phyloP scores from a whole-genome alignment of 2,888 invertebrate genomes.

The Tetrapedia diversipes region DNA sequence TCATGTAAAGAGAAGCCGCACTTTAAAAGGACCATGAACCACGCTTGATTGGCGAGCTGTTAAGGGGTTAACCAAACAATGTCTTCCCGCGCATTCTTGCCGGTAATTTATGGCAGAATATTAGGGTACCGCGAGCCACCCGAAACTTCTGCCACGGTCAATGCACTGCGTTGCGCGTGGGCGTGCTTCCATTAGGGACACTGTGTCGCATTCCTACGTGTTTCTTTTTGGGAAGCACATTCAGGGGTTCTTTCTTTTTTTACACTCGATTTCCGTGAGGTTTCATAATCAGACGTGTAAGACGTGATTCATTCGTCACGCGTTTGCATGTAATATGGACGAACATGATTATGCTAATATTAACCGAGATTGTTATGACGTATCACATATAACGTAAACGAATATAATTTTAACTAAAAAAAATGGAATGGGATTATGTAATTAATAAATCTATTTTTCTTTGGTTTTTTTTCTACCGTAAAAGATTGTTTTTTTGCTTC shows the following conservation, averaged over 20 bases:
- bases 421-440: too few species aligned
- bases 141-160: constrained; percentile 56
- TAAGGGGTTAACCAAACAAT: constrained; percentile 52
- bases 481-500: too few species aligned
- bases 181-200: constrained; percentile 56
- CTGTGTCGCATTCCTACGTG: constrained; percentile 45
- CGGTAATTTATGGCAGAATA: constrained; percentile 63
- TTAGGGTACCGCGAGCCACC: constrained; percentile 53
- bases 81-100: constrained; percentile 48
- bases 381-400: too few species aligned
- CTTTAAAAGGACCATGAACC: constrained; percentile 16
- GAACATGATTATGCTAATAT: not conserved
- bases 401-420: not conserved
- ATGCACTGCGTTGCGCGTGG: constrained; percentile 55
- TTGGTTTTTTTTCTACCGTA: too few species aligned
- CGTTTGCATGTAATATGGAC: not conserved
- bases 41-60: constrained; percentile 52
- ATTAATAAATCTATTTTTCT: too few species aligned
- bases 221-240: constrained; percentile 14
- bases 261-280: constrained; percentile 2
- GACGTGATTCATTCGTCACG: not conserved
- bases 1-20: constrained; percentile 1
- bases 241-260: not conserved
- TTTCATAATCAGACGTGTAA: constrained; percentile 38
- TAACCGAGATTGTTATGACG: too few species aligned